These are phyloP conservation scores for Phylloscopus trochilus DNA, from an alignment of 2,113 vertebrate species.

Conservation along the genomic window DNA sequence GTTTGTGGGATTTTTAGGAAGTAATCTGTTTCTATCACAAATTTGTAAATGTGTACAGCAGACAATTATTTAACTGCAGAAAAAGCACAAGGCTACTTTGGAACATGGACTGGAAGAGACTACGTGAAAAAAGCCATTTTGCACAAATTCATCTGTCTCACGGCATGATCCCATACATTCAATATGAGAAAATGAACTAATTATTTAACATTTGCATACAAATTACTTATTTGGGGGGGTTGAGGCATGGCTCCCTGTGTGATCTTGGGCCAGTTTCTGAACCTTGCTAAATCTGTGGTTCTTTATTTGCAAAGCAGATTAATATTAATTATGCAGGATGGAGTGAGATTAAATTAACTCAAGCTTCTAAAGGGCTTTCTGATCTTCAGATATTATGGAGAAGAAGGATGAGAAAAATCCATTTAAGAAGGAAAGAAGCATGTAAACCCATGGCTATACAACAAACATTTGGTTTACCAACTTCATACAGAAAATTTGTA, in stretches of 20 bases:
- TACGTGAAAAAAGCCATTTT: not conserved
- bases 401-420: not conserved
- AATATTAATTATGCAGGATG: not conserved
- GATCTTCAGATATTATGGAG: not conserved
- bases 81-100: not conserved
- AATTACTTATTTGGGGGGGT: not conserved
- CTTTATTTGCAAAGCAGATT: conserved; percentile 33
- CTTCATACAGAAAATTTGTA: not conserved
- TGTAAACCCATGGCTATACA: not conserved
- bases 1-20: not conserved
- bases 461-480: not conserved
- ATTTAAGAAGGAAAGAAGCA: not conserved
- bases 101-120: not conserved
- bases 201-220: conserved; percentile 43
- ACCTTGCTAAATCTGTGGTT: not conserved
- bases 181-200: not conserved
- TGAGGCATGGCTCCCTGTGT: not conserved
- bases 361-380: not conserved
- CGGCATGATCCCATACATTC: not conserved
- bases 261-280: conserved; percentile 30
- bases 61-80: not conserved
- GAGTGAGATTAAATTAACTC: not conserved
- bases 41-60: not conserved
- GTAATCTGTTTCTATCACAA: not conserved
- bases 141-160: not conserved